Base-by-base conservation (phyloP, 2,797 vertebrate genomes). In the Chanos chanos region DNA sequence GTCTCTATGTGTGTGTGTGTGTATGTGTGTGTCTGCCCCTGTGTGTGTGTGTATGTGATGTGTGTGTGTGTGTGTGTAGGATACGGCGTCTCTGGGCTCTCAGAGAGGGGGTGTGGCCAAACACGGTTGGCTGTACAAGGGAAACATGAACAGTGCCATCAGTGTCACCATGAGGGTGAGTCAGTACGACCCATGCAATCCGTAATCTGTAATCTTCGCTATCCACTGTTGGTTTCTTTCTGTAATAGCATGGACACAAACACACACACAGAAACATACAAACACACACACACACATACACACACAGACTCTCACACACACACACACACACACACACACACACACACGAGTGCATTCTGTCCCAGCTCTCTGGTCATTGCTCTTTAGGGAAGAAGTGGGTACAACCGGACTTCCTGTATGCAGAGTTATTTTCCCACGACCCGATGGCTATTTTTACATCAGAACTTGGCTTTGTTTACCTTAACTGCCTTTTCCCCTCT, bases 141-240 rank as follows among this genome's bases (percentile, higher is more conserved):
- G 94, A 85, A 99, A 99, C 81, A 92, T 99, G 93, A 99, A 99
- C 77, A 96, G 94, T 52, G 94, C 96, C 1, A 98, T 99, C 80
- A 99, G 95, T 41, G 96, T 99, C 43, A 99, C 96, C 5, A 99
- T 99, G 96, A 87, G 95, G 86, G 97, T 99, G 74, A 80, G 93
- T 72, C 57, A 4, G 3, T 9, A 40, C 12, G 8, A 8, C 8
- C 3, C 31, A 33, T 31, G 33, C 31, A 33, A n/a, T n/a, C n/a
- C n/a, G n/a, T n/a, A n/a, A n/a, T n/a, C n/a, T n/a, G n/a, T n/a
- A n/a, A n/a, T n/a, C n/a, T n/a, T n/a, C n/a, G n/a, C n/a, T n/a
- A n/a, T n/a, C n/a, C n/a, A n/a, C n/a, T n/a, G n/a, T n/a, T n/a
- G n/a, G 5, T 7, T 6, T 13, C 6, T n/a, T 21, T 12, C n/a